Base-by-base conservation (phyloP, 2,113 vertebrate genomes). In the Erpornis zantholeuca region DNA sequence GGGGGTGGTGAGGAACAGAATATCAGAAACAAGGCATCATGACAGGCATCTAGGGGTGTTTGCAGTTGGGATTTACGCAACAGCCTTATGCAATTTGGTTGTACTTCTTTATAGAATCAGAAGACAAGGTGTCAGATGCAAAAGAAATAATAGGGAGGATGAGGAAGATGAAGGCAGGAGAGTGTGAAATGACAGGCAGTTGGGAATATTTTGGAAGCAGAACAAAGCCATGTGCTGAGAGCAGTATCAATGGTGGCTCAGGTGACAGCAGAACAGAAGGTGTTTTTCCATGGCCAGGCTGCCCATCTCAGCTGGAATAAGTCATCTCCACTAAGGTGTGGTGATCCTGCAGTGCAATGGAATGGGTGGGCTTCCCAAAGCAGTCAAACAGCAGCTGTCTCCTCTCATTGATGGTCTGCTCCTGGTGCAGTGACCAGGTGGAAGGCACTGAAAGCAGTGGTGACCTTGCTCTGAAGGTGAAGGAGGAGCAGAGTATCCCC, bases 241-340 rank as follows among this genome's bases (percentile, higher is more conserved):
- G 18, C 1, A 1, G 0, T 49, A 45, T 33, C 25, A 17, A 0
- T 27, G 36, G 20, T n/a, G 36, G 31, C 13, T 60, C 1, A 2
- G 19, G 25, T 76, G 63, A 57, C 24, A 69, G 57, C 21, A 49
- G n/a, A 72, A 31, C 22, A 76, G 61, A 42, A 80, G 52, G 23
- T 35, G 12, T 35, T 57, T 70, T 76, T 85, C 23, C 15, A 11
- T 24, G 28, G 40, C 28, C 47, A 24, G 40, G 45, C 54, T 57
- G 36, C 21, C 79, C 28, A 6, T 63, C 70, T 88, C 31, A 54
- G 59, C 35, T 50, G 27, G 8, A 36, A 8, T 53, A 50, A 45
- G 17, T 42, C 45, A 8, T 13, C 31, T 85, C 19, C 36, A 7
- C 56, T 52, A 35, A 61, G 12, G 18, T 57, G 20, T 42, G 21